Base-by-base conservation (phyloP, 2,888 invertebrate species). In the Chrysopilus asiliformis region DNA sequence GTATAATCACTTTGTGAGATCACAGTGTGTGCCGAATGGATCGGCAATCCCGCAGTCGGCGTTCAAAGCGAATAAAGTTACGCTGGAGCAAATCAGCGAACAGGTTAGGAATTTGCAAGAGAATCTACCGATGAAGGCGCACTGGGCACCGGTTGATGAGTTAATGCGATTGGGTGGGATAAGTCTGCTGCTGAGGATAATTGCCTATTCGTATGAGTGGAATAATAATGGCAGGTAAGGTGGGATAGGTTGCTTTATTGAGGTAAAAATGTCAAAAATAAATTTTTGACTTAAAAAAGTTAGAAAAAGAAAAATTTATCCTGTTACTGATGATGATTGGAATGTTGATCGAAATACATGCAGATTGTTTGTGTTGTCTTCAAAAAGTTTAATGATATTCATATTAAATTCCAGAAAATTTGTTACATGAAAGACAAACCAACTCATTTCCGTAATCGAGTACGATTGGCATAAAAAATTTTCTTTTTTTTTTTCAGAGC, bases 181-280 rank as follows among this genome's bases (percentile, higher is more conserved):
- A 12, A 71, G 76, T 1, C 67, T 90, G 34, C 67, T 95, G 17
- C 65, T 93, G 43, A 81, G 85, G 56, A 81, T 94, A 4, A 81
- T 94, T 14, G 86, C 84, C 1, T 79, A 85, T 51, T 81, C 89
- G 0, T 84, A 85, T 55, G 87, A 91, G 50, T 93, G 93, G 91
- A 87, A 84, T 61, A 86, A 81, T 55, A 79, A 79, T 47, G 89
- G 89, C 48, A 74, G 80, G 73, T 74, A 51, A 49, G 44, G 38
- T 24, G 13, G 14, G 6, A 27, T 34, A 5, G 12, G 13, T 35
- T 18, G 8, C 25, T 6, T 18, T 14, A 18, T 32, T 14, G n/a
- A 15, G 15, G 10, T 31, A 18, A 4, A 18, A 16, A 16, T 15
- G 36, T 27, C 12, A n/a, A n/a, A n/a, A n/a, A n/a, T n/a, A n/a